These are phyloP conservation scores for Drosophila paramelanica DNA, from an alignment of 2,888 invertebrate species.

Conservation along the genomic window DNA sequence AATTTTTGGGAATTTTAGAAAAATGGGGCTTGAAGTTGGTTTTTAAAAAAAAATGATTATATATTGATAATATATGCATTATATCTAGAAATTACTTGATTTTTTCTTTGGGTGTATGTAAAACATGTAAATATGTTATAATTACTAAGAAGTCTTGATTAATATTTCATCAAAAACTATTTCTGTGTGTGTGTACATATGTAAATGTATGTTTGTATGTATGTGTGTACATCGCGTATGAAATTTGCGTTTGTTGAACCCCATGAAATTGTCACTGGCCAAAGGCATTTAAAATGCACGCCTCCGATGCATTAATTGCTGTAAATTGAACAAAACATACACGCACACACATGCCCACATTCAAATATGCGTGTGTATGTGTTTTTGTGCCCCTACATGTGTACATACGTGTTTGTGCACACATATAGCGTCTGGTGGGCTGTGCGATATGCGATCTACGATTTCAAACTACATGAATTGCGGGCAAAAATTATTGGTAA, in stretches of 20 bases:
- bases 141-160: background rate
- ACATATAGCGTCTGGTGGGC: slow-evolving; percentile 36
- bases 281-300: slow-evolving; percentile 55
- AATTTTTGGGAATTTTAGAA: too few relatives aligned
- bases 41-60: too few relatives aligned
- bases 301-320: slow-evolving; percentile 58
- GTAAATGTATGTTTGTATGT: slow-evolving; percentile 3
- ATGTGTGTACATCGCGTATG: slow-evolving; percentile 20
- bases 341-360: background rate
- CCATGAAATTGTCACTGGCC: slow-evolving; percentile 54
- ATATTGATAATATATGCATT: too few relatives aligned
- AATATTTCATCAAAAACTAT: slow-evolving; percentile 5
- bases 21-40: too few relatives aligned
- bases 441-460: slow-evolving; percentile 41
- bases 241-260: slow-evolving; percentile 62
- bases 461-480: slow-evolving; percentile 16
- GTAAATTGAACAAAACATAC: slow-evolving; percentile 49
- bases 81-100: too few relatives aligned
- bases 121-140: too few relatives aligned
- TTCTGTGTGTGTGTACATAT: background rate
- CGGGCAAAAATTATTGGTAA: background rate
- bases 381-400: too few relatives aligned
- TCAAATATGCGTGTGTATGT: background rate
- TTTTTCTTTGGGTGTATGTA: too few relatives aligned
- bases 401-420: background rate